Conservation (phyloP, 2,113 vertebrate species). For the Halcyon senegalensis region DNA sequence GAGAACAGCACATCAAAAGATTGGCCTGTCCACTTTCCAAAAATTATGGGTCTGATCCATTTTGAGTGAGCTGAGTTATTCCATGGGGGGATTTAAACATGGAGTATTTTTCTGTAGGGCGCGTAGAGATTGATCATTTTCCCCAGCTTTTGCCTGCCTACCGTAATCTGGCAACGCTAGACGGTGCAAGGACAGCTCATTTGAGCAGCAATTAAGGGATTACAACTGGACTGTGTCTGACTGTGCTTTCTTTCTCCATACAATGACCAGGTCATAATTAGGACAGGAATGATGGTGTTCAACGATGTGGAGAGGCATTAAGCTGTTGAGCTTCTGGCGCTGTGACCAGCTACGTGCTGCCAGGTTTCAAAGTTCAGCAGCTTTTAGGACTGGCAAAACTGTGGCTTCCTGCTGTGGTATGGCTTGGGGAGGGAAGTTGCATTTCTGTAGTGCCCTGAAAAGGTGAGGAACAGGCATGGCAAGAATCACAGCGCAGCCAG, state of each 20-base stretch:
- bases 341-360: neutral
- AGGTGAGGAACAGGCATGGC: fast-evolving
- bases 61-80: neutral
- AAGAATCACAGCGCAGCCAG: fast-evolving
- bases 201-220: slow-evolving; percentile 64
- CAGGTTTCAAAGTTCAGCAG: slow-evolving; percentile 57
- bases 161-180: slow-evolving; percentile 5
- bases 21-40: neutral
- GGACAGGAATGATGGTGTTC: slow-evolving; percentile 45
- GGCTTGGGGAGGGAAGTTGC: neutral
- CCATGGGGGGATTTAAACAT: neutral
- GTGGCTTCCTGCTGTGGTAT: neutral
- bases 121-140: slow-evolving; percentile 6
- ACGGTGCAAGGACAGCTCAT: slow-evolving; percentile 41
- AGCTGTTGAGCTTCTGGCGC: neutral
- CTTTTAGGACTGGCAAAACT: neutral
- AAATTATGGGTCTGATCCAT: neutral
- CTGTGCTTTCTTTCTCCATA: slow-evolving; percentile 7
- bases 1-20: neutral
- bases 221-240: slow-evolving; percentile 51
- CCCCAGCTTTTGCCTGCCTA: neutral
- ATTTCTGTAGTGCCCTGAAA: neutral
- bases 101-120: neutral
- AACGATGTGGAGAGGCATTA: neutral
- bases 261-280: slow-evolving; percentile 63